phyloP scores from a whole-genome alignment of 2,888 invertebrate genomes.

The Macaria liturata region DNA sequence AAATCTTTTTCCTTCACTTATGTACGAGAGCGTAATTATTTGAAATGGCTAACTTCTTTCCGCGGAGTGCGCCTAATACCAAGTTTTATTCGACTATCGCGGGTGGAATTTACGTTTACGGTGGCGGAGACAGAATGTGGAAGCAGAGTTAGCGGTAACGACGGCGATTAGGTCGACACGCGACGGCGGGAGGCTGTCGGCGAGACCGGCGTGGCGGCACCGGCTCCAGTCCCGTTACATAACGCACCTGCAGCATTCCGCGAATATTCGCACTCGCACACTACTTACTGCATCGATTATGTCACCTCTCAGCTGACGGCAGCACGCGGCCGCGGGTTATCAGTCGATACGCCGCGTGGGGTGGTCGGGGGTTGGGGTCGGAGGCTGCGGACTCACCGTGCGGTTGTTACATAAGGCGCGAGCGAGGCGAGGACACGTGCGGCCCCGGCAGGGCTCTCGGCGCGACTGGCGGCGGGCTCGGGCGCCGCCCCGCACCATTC shows the following conservation, averaged over 20 bases:
- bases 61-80: conserved; percentile 13
- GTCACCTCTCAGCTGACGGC: conserved; percentile 75
- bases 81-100: conserved; percentile 14
- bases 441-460: conserved; percentile 74
- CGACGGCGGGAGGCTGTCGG: conserved; percentile 32
- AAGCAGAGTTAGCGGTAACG: conserved; percentile 34
- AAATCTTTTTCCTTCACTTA: conserved; percentile 45
- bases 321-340: conserved; percentile 42
- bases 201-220: conserved; percentile 25
- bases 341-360: conserved; percentile 53
- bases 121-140: conserved; percentile 17
- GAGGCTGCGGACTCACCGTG: conserved; percentile 80
- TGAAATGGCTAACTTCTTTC: conserved; percentile 21
- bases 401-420: conserved; percentile 81
- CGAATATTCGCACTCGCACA: conserved; percentile 59
- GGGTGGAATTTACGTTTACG: conserved; percentile 10
- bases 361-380: conserved; percentile 60
- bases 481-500: conserved; percentile 76
- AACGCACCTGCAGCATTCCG: conserved; percentile 69
- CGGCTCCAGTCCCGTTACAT: conserved; percentile 63
- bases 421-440: conserved; percentile 72
- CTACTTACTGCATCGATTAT: conserved; percentile 80
- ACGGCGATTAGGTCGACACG: conserved; percentile 42
- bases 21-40: conserved; percentile 36
- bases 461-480: conserved; percentile 71